Evolutionary conservation across 1,140 invertebrate species (phyloP).

Genomic region (Yoshiicerus persimilis): DNA sequence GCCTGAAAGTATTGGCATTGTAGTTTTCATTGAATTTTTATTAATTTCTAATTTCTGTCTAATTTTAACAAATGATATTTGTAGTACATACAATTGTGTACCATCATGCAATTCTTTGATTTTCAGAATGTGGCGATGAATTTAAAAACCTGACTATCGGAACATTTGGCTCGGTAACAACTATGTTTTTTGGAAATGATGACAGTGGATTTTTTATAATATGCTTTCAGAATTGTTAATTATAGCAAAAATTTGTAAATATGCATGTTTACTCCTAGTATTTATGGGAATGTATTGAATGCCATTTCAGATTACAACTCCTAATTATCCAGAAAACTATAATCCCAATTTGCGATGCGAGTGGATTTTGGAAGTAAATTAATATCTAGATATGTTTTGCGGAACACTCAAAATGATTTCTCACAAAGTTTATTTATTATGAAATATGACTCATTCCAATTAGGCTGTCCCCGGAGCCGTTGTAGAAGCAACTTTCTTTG

Average conservation of each 20-base stretch:
- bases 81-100: background rate
- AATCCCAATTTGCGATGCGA: slow-evolving; percentile 30
- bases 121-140: slow-evolving; percentile 35
- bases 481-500: slow-evolving; percentile 42
- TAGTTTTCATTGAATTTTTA: too few species aligned
- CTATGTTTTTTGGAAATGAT: too few species aligned
- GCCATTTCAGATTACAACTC: slow-evolving; percentile 12
- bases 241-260: background rate
- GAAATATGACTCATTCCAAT: background rate
- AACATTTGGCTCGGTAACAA: slow-evolving; percentile 36
- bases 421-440: background rate
- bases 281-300: too few species aligned
- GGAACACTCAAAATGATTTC: too few species aligned
- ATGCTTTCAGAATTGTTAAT: too few species aligned
- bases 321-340: slow-evolving; percentile 44
- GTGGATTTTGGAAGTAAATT: slow-evolving; percentile 39
- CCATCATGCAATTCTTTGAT: background rate
- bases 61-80: background rate
- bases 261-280: background rate
- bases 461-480: slow-evolving; percentile 39
- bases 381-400: background rate
- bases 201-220: too few species aligned
- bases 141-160: slow-evolving; percentile 29
- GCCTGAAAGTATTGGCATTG: background rate
- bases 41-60: too few species aligned